phyloP scores from a whole-genome alignment of 2,888 invertebrate genomes.

The Drosophila siamana region DNA sequence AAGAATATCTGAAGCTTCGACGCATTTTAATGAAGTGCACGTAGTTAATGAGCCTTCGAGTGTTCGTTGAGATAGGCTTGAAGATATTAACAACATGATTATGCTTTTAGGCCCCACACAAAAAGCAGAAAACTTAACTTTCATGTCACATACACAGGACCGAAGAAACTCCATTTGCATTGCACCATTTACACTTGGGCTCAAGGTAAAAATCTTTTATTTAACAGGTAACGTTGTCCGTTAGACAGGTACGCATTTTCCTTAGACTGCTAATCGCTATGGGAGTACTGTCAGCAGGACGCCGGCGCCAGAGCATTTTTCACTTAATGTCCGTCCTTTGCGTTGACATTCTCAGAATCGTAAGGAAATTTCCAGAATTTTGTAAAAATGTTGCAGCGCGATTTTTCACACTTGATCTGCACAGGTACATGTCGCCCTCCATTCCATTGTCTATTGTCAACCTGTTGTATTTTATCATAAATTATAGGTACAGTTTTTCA shows the following conservation, averaged over 20 bases:
- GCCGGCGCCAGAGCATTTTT: conserved; percentile 73
- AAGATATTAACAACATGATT: conserved; percentile 44
- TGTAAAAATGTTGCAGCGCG: conserved; percentile 42
- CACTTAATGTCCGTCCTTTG: conserved; percentile 49
- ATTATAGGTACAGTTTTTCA: not conserved
- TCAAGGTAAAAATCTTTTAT: conserved; percentile 20
- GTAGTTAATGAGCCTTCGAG: conserved; percentile 55
- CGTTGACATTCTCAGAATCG: conserved; percentile 60
- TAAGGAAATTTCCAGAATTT: conserved; percentile 38
- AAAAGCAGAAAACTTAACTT: conserved; percentile 6
- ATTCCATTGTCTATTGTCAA: conserved; percentile 12
- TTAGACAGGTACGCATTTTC: conserved; percentile 50
- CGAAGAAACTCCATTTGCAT: conserved; percentile 9
- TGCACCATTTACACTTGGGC: conserved; percentile 29
- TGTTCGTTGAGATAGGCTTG: conserved; percentile 39
- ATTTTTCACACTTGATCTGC: conserved; percentile 71
- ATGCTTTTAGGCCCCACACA: conserved; percentile 32
- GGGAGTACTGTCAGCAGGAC: conserved; percentile 61
- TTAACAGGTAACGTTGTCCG: conserved; percentile 52
- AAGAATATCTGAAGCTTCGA: conserved; percentile 8
- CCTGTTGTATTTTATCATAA: conserved; percentile 16
- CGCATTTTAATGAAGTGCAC: conserved; percentile 25
- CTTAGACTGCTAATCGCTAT: conserved; percentile 37
- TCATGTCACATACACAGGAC: conserved; percentile 17
- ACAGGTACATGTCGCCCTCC: conserved; percentile 19